Percentiles rank a stretch among this genome's conserved stretches.
These are phyloP conservation scores for Gobiocypris rarus DNA, from an alignment of 2,113 vertebrate genomes.

Conservation along the genomic window DNA sequence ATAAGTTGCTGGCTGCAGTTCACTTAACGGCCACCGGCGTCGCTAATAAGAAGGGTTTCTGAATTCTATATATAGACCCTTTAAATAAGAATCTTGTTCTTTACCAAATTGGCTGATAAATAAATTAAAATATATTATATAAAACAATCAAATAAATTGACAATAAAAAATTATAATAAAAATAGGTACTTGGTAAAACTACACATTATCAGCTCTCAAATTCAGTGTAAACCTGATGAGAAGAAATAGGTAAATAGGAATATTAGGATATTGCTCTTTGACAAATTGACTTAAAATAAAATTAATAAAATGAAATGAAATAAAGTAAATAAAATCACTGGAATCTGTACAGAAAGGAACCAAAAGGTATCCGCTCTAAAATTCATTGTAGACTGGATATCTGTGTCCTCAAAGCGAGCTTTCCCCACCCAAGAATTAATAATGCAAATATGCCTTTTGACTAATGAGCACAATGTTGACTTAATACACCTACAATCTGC, in stretches of 20 bases:
- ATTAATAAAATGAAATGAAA: neutral
- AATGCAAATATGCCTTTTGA: slow-evolving; percentile 31
- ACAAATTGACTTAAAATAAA: neutral
- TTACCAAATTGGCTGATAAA: neutral
- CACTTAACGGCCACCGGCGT: no score
- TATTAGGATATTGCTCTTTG: neutral
- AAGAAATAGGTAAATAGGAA: neutral
- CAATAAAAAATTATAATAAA: neutral
- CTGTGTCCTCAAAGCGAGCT: neutral
- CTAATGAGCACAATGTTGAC: slow-evolving; percentile 9
- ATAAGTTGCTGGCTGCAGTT: no score
- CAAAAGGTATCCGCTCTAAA: neutral
- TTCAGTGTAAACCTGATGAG: neutral
- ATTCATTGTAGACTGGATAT: neutral
- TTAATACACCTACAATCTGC: slow-evolving; percentile 7
- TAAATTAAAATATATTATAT: no score
- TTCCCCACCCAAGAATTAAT: slow-evolving; percentile 19
- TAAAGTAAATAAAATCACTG: neutral
- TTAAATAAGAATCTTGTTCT: neutral
- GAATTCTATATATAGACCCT: no score
- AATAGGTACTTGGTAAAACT: neutral
- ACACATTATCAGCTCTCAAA: neutral
- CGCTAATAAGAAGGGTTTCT: no score
- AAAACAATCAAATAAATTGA: neutral
- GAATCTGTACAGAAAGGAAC: neutral